phyloP scores from a whole-genome alignment of 2,113 vertebrate genomes.

The Tamias sibiricus region DNA sequence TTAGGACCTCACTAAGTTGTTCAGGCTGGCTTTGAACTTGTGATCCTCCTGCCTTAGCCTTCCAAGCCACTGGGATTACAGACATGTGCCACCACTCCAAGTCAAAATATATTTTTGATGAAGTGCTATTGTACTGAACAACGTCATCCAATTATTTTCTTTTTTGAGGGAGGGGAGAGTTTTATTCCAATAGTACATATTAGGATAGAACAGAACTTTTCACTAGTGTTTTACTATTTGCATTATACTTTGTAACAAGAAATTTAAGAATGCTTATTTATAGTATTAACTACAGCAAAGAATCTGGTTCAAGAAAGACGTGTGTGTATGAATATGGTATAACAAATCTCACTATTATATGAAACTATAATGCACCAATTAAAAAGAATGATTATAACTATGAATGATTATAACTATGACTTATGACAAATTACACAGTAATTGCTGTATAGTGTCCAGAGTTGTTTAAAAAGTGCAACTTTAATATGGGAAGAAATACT shows the following conservation, averaged over 20 bases:
- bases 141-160: accelerated
- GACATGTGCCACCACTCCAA: not conserved
- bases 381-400: not conserved
- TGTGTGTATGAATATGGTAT: too few species aligned
- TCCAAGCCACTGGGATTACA: not conserved
- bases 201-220: conserved; percentile 20
- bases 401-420: not conserved
- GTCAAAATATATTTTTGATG: not conserved
- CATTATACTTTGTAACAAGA: conserved; percentile 26
- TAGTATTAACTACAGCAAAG: not conserved
- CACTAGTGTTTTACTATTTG: not conserved
- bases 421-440: not conserved
- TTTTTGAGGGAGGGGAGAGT: not conserved
- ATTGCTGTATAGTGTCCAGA: not conserved
- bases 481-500: not conserved
- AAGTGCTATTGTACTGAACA: not conserved
- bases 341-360: too few species aligned
- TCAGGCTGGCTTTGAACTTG: not conserved
- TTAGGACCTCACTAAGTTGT: too few species aligned
- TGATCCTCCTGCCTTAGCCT: not conserved
- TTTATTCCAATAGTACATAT: not conserved
- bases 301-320: not conserved
- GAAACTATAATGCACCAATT: too few species aligned
- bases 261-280: not conserved
- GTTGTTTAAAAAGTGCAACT: not conserved